Percentiles rank a stretch among this genome's conserved stretches.
These are phyloP conservation scores for Nerophis ophidion DNA, from an alignment of 2,113 vertebrate species.

Conservation along the genomic window DNA sequence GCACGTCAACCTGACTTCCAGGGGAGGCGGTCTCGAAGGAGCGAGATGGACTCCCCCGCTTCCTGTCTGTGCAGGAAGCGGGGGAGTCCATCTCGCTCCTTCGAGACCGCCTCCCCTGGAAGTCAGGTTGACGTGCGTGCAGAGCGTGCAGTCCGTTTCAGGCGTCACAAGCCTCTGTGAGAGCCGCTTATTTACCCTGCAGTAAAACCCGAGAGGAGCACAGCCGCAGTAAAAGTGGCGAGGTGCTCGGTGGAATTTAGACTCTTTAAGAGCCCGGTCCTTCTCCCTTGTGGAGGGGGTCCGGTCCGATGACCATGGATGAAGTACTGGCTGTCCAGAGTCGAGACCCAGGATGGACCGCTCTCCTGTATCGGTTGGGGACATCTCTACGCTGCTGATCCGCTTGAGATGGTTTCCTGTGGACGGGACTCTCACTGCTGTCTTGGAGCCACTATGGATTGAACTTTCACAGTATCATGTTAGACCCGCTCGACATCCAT, in stretches of 20 bases:
- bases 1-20: slow-evolving; percentile 48
- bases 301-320: too few species aligned
- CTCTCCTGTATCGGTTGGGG: too few species aligned
- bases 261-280: slow-evolving; percentile 60
- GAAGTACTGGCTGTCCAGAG: too few species aligned
- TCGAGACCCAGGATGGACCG: too few species aligned
- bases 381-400: too few species aligned
- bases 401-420: too few species aligned
- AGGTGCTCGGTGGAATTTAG: slow-evolving; percentile 55
- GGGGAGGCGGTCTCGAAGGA: slow-evolving; percentile 27
- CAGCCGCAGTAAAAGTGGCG: slow-evolving; percentile 62
- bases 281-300: too few species aligned
- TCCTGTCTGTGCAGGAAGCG: slow-evolving; percentile 23
- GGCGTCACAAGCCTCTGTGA: slow-evolving; percentile 70
- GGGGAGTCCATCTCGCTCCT: slow-evolving; percentile 51
- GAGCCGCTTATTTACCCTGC: slow-evolving; percentile 69
- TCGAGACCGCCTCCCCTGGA: slow-evolving; percentile 28
- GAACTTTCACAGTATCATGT: too few species aligned
- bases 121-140: slow-evolving; percentile 48
- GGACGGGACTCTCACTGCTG: too few species aligned
- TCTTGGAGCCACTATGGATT: too few species aligned
- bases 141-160: slow-evolving; percentile 62
- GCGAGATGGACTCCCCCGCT: slow-evolving; percentile 50
- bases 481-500: too few species aligned
- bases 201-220: slow-evolving; percentile 70